Conservation (phyloP, 2,797 vertebrate species). For the Streptopelia turtur region DNA sequence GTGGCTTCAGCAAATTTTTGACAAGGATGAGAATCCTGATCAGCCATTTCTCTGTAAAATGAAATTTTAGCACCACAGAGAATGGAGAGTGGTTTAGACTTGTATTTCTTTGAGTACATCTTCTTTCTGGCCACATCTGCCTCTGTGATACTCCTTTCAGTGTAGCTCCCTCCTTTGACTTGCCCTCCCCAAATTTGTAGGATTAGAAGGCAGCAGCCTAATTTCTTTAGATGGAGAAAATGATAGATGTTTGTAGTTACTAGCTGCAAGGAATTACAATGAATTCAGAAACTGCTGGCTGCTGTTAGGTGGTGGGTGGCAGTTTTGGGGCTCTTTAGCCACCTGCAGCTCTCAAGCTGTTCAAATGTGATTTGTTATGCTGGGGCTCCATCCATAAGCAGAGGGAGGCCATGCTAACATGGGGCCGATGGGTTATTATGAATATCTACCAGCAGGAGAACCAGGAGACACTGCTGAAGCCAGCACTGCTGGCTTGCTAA, state of each 20-base stretch:
- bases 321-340: not conserved
- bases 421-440: not conserved
- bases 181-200: not conserved
- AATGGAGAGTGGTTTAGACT: not conserved
- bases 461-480: not conserved
- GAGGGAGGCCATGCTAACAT: not conserved
- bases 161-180: not conserved
- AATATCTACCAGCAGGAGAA: not conserved
- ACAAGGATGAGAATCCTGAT: not conserved
- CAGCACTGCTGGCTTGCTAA: not conserved
- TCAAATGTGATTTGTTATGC: not conserved
- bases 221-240: not conserved
- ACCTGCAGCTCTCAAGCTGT: conserved; percentile 10
- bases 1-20: not conserved
- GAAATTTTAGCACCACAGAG: not conserved
- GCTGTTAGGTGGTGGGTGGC: not conserved
- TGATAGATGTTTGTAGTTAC: not conserved
- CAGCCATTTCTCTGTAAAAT: not conserved
- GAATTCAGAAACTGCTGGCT: not conserved
- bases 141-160: not conserved
- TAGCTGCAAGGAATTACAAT: not conserved
- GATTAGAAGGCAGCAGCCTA: not conserved
- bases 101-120: not conserved
- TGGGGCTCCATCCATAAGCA: not conserved
- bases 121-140: not conserved